These are phyloP conservation scores for Pammene fasciana DNA, from an alignment of 2,888 invertebrate genomes.

Conservation along the genomic window DNA sequence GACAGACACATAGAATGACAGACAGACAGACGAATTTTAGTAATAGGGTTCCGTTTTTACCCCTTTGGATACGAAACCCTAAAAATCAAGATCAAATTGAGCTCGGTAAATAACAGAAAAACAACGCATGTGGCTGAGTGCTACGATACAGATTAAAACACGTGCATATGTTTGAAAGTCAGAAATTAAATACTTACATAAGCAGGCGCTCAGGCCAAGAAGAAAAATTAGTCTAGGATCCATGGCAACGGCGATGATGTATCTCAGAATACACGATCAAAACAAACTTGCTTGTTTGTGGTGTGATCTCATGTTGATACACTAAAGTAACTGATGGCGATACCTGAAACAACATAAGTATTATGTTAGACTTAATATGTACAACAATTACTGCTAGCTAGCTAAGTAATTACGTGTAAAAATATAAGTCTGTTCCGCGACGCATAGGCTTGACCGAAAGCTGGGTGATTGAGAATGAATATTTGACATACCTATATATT, in stretches of 20 bases:
- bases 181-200: constrained; percentile 63
- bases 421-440: neutral
- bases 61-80: too few species aligned
- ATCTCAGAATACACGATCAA: constrained; percentile 49
- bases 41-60: too few species aligned
- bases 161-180: neutral
- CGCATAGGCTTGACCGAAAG: neutral
- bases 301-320: constrained; percentile 55
- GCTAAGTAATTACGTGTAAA: neutral
- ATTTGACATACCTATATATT: constrained; percentile 21
- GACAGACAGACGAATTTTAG: too few species aligned
- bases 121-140: too few species aligned
- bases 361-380: neutral
- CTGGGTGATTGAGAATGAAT: neutral
- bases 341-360: constrained; percentile 55
- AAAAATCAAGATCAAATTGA: too few species aligned
- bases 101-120: too few species aligned
- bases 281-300: constrained; percentile 48
- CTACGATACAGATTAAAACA: too few species aligned
- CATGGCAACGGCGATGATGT: constrained; percentile 55
- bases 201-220: constrained; percentile 64
- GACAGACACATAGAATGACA: too few species aligned
- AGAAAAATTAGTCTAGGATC: constrained; percentile 60
- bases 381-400: too few species aligned
- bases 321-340: constrained; percentile 46